A percentile compares a stretch with the other conserved stretches of the same genome.
phyloP scores from a whole-genome alignment of 2,797 vertebrate genomes.

The Falco berigora region DNA sequence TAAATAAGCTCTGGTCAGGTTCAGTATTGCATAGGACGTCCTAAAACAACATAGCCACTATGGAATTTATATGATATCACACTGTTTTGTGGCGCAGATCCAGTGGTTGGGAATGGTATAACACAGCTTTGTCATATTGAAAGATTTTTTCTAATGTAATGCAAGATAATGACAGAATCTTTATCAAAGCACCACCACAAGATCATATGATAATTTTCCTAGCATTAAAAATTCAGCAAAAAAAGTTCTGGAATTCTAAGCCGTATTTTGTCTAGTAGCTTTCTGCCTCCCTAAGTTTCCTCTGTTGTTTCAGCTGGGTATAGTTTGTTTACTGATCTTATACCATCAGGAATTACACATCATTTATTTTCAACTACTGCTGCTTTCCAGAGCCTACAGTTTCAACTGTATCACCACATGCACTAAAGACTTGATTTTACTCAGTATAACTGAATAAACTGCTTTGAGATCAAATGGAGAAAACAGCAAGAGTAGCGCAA shows the following conservation, averaged over 20 bases:
- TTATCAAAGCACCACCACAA: background rate
- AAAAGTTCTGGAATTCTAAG: background rate
- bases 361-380: background rate
- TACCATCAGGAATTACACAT: background rate
- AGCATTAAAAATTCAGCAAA: background rate
- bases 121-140: background rate
- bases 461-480: background rate
- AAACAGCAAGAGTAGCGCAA: background rate
- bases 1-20: background rate
- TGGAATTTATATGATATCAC: background rate
- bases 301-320: background rate
- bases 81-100: background rate
- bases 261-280: background rate
- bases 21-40: background rate
- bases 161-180: background rate
- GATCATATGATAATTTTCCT: background rate
- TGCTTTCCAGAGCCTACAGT: background rate
- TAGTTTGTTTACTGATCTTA: background rate
- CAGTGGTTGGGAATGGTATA: background rate
- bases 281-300: background rate
- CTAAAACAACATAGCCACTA: background rate
- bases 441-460: background rate
- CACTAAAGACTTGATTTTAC: background rate
- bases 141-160: background rate
- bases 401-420: background rate